Base-by-base conservation (phyloP, 2,888 invertebrate species). In the Ditula angustiorana region DNA sequence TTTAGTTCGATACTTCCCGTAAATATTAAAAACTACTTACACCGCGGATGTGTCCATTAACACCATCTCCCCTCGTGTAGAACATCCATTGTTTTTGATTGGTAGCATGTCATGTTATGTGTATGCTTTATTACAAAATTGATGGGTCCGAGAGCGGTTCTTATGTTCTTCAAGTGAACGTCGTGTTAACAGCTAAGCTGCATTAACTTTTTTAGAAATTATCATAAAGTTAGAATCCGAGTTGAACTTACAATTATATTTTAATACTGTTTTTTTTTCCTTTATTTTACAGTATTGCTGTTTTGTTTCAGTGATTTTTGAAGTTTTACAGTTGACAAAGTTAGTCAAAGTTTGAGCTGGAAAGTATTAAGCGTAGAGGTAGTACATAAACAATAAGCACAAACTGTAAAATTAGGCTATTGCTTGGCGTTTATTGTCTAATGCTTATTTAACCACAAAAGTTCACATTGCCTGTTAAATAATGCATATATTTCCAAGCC, bases 11-110 rank as follows among this genome's bases (percentile, higher is more conserved):
- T 78, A 82, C 87, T 85, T 88, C 87, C 88, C 84, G 79, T 88
- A 88, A 90, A 89, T 92, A 92, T 92, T 91, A 91, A 91, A 91
- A 90, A 87, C 80, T 85, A 88, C 88, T 92, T 89, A 90, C 77
- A 68, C 69, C 68, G 73, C 84, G 92, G 92, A 92, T 89, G 82
- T 90, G 80, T 92, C 91, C 82, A 89, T 92, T 91, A 91, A 87
- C 91, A 80, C 84, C 56, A 71, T 71, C 79, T 79, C 83, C 83
- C 79, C 82, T 75, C 71, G 63, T 75, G 74, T 71, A 70, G 76
- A 66, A 70, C 76, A 82, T 81, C 79, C 80, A 87, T 88, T 82
- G 81, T 80, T 80, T 79, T 81, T 84, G 83, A 89, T 87, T 81
- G 76, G 77, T 76, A 77, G 82, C 79, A 79, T 79, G 76, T 82